phyloP scores from a whole-genome alignment of 2,113 vertebrate genomes.

The Strigops habroptila region DNA sequence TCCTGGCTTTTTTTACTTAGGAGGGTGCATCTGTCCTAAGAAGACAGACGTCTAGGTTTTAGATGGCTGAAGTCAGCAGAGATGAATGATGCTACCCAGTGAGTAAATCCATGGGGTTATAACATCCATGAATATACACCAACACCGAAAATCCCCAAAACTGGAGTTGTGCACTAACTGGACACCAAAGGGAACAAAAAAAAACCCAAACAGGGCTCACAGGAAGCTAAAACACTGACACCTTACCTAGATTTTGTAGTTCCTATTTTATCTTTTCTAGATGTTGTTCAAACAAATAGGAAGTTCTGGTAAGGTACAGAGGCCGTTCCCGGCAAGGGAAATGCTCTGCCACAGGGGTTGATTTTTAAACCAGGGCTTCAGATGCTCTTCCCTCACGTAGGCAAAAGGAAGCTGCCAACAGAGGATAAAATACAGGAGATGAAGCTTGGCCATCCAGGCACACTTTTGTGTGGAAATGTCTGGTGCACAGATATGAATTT shows the following conservation, averaged over 20 bases:
- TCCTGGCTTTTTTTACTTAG: background rate
- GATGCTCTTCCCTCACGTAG: background rate
- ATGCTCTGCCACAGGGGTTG: background rate
- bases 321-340: background rate
- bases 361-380: slow-evolving; percentile 24
- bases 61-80: background rate
- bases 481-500: background rate
- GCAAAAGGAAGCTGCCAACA: background rate
- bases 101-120: background rate
- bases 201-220: background rate
- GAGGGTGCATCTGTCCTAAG: background rate
- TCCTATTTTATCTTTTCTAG: background rate
- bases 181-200: background rate
- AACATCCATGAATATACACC: background rate
- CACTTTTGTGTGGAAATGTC: background rate
- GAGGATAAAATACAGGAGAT: background rate
- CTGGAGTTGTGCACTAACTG: background rate
- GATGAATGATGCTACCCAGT: background rate
- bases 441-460: background rate
- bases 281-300: slow-evolving; percentile 18
- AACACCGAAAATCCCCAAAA: background rate
- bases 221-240: background rate
- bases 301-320: background rate
- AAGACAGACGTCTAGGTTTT: background rate
- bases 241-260: background rate